Base-by-base conservation (phyloP, 1,140 invertebrate species). In the Acromyrmex heyeri region DNA sequence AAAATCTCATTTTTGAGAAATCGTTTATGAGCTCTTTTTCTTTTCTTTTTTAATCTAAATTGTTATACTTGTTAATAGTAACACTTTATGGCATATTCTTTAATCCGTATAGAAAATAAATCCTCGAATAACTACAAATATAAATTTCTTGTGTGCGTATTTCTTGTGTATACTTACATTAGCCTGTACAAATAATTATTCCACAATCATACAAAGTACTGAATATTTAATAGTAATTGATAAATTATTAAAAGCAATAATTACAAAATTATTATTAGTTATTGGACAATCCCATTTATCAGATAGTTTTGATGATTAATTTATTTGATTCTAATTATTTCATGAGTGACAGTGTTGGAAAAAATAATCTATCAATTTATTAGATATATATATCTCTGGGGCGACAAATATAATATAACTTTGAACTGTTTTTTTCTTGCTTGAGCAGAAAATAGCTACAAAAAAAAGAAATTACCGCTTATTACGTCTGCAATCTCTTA, bases 1-100 rank as follows among this genome's bases (percentile, higher is more conserved):
- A 24, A 65, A 75, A 73, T 75, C 67, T 55, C 79, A 73, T 82
- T 82, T 82, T 73, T 61, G 67, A 73, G 55, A 73, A 73, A 73
- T 82, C 38, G 34, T 53, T 57, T n/a, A 24, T n/a, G 38, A 82
- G 34, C 38, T 73, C 3, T 70, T 44, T 48, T 48, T 21, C 16
- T 12, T 30, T 30, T 1, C 10, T 34, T 21, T 21, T 38, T 5
- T 4, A n/a, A 24, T 64, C 6, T 72, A 18, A 61, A 69, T 18
- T 14, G 14, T 27, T 21, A n/a, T 21, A 53, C 21, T 55, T 44
- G 8, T 69, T 27, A 78, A 65, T 30, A n/a, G 6, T 14, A 18
- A 21, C 2, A 12, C 0, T 30, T n/a, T 4, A 69, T 10, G 16
- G 24, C 3, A 18, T 8, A 16, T 5, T 34, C 10, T 30, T 64